Conservation (phyloP, 2,888 invertebrate species). For the Sipha maydis region DNA sequence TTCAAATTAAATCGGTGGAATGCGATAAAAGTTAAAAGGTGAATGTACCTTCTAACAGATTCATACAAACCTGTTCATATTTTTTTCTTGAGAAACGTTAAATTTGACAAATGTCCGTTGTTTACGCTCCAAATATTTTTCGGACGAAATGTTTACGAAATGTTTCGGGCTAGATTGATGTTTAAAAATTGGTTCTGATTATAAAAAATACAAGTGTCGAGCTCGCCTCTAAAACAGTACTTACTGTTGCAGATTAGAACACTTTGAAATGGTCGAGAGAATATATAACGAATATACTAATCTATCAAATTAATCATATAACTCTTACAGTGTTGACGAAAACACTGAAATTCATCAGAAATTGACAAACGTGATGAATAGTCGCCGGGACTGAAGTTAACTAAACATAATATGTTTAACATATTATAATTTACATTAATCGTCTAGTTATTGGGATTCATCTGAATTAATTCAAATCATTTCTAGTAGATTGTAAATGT, state of each 20-base stretch:
- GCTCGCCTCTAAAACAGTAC: neutral
- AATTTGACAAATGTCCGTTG: constrained; percentile 21
- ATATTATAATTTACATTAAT: no score
- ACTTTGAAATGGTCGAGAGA: neutral
- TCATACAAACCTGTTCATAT: neutral
- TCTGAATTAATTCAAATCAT: no score
- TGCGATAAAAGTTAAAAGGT: neutral
- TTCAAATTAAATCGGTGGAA: neutral
- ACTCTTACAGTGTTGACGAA: no score
- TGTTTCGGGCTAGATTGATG: neutral
- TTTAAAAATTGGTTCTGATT: constrained; percentile 1
- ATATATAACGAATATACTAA: neutral
- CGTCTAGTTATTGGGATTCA: no score
- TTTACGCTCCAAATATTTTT: constrained; percentile 29
- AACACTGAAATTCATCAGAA: no score
- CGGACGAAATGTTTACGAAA: neutral
- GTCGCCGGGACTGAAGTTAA: no score
- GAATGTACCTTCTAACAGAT: neutral
- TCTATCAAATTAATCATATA: neutral
- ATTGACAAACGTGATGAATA: no score
- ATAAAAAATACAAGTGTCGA: neutral
- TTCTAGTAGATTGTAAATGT: no score
- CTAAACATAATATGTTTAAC: no score
- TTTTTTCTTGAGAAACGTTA: constrained; percentile 12
- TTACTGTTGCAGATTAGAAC: neutral